Conservation (phyloP, 2,113 vertebrate species). For the Hippocampus abdominalis region DNA sequence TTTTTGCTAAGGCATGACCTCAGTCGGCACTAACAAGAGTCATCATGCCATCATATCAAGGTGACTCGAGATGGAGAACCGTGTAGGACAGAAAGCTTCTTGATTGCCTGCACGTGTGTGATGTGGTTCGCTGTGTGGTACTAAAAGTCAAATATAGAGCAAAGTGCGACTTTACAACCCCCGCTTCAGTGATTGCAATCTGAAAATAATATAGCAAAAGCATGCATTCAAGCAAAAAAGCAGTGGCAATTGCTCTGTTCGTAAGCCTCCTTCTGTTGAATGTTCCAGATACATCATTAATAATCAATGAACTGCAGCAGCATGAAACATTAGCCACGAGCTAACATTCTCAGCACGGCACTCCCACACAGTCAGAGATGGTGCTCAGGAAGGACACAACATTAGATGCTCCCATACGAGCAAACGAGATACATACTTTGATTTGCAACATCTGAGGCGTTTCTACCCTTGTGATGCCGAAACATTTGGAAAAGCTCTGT, state of each 20-base stretch:
- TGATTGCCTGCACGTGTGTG: no score
- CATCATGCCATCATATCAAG: constrained; percentile 24
- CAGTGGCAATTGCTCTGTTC: neutral
- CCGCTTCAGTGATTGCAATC: no score
- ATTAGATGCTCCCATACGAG: neutral
- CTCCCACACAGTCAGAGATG: neutral
- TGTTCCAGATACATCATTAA: constrained; percentile 55
- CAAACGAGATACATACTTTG: neutral
- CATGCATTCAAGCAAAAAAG: neutral
- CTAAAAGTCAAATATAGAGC: neutral
- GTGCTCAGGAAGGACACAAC: neutral
- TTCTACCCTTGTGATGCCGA: neutral
- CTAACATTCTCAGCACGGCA: constrained; percentile 18
- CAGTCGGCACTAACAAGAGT: constrained; percentile 30
- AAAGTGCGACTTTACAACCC: no score
- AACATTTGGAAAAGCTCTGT: no score
- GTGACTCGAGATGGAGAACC: neutral
- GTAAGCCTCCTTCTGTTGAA: neutral
- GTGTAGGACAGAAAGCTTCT: neutral
- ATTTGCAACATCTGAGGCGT: neutral
- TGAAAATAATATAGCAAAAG: neutral
- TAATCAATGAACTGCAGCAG: constrained; percentile 75
- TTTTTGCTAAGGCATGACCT: constrained; percentile 39
- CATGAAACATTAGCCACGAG: constrained; percentile 50
- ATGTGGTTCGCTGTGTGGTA: no score